Conservation (phyloP, 2,888 invertebrate genomes). For the Drosophila crucigera region DNA sequence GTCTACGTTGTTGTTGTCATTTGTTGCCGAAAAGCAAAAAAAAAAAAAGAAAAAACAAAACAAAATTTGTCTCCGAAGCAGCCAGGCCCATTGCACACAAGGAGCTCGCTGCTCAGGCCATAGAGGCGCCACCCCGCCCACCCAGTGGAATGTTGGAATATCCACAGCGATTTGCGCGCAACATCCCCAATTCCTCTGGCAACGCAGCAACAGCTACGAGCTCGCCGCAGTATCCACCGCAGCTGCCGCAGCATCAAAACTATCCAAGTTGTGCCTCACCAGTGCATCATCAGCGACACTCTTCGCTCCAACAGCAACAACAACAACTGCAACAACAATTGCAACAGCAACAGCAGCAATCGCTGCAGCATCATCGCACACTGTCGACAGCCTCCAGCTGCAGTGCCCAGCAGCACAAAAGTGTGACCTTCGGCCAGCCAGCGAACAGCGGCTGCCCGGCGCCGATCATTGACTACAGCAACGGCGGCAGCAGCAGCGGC, state of each 20-base stretch:
- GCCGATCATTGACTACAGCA: conserved; percentile 68
- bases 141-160: conserved; percentile 85
- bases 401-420: conserved; percentile 85
- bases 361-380: conserved; percentile 84
- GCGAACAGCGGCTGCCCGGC: conserved; percentile 53
- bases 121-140: conserved; percentile 49
- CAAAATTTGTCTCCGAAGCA: conserved; percentile 34
- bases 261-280: conserved; percentile 70
- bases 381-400: conserved; percentile 85
- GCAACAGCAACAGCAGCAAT: conserved; percentile 55
- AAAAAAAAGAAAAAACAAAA: conserved; percentile 10
- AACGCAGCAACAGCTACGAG: conserved; percentile 49
- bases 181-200: conserved; percentile 86
- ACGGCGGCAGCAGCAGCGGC: conserved; percentile 73
- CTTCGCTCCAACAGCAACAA: conserved; percentile 76
- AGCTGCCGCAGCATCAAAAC: conserved; percentile 78
- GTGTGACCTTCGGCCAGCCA: conserved; percentile 85
- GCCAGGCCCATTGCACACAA: conserved; percentile 12
- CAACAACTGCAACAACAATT: conserved; percentile 62
- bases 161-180: conserved; percentile 89
- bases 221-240: conserved; percentile 71
- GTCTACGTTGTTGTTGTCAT: conserved; percentile 27
- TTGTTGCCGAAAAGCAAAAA: conserved; percentile 21
- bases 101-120: conserved; percentile 56
- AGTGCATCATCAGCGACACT: conserved; percentile 80